Evolutionary conservation across 2,113 vertebrate species (phyloP).

Genomic region (Stegostoma tigrinum): DNA sequence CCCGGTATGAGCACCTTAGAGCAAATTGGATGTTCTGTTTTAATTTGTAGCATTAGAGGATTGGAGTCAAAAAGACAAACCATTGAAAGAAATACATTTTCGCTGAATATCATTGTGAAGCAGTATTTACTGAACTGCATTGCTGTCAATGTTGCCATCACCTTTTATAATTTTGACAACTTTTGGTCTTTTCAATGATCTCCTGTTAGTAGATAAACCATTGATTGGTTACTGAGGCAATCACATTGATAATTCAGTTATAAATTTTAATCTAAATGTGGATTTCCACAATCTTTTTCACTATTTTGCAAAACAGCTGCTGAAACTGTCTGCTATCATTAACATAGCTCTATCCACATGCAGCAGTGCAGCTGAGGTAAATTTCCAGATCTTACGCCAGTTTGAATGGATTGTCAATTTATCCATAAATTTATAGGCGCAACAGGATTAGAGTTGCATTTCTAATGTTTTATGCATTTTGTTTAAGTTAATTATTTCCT

Average conservation of each 20-base stretch:
- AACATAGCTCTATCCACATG: background rate
- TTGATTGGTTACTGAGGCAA: background rate
- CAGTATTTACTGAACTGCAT: background rate
- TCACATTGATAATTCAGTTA: too few relatives aligned
- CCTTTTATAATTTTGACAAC: background rate
- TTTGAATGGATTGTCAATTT: background rate
- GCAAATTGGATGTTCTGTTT: background rate
- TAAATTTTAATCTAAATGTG: background rate
- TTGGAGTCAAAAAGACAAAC: background rate
- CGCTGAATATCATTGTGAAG: background rate
- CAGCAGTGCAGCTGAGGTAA: background rate
- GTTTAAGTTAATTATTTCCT: background rate
- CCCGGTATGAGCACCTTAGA: background rate
- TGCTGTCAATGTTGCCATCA: background rate
- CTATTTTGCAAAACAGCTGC: background rate
- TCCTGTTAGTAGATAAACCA: background rate
- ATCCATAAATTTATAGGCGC: background rate
- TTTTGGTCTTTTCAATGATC: background rate
- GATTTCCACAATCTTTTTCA: background rate
- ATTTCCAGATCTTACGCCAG: background rate
- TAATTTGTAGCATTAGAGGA: background rate
- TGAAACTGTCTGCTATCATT: background rate
- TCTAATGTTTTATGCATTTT: background rate
- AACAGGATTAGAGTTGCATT: background rate
- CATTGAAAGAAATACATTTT: background rate